Percentiles rank a stretch among this genome's conserved stretches.
Evolutionary conservation across 2,888 invertebrate species (phyloP).

Genomic region (Oligia latruncula): DNA sequence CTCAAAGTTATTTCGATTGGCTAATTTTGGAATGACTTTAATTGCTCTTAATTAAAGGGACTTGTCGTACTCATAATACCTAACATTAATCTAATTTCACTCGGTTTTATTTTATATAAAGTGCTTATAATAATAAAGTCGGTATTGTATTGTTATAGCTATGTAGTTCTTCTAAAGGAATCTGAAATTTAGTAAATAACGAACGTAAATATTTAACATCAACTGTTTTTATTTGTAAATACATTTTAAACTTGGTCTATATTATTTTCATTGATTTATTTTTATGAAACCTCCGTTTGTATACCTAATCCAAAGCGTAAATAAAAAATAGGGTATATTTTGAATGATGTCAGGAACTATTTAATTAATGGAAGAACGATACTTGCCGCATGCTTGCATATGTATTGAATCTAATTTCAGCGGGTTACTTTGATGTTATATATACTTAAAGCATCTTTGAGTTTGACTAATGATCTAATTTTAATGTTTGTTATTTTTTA

Average conservation of each 20-base stretch:
- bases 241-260: conserved; percentile 35
- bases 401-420: conserved; percentile 11
- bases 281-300: conserved; percentile 12
- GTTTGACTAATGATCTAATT: conserved; percentile 33
- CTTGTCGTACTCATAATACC: conserved; percentile 12
- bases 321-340: conserved; percentile 18
- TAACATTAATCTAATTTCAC: conserved; percentile 39
- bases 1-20: conserved; percentile 4
- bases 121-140: conserved; percentile 47
- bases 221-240: conserved; percentile 38
- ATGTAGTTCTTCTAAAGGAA: conserved; percentile 36
- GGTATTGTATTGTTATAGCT: conserved; percentile 20
- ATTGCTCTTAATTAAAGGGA: conserved; percentile 22
- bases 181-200: conserved; percentile 34
- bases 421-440: conserved; percentile 2
- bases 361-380: conserved; percentile 14
- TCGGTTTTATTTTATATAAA: conserved; percentile 26
- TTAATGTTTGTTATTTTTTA: conserved; percentile 30
- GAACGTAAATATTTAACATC: conserved; percentile 22
- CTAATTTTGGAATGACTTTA: conserved; percentile 14
- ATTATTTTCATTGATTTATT: conserved; percentile 22
- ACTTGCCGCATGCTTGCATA: conserved; percentile 5
- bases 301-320: conserved; percentile 6
- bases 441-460: conserved; percentile 8
- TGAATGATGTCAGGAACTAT: conserved; percentile 29